These are phyloP conservation scores for Antedon mediterranea DNA, from an alignment of 53 echinoderm and acorn worm species.

Conservation along the genomic window DNA sequence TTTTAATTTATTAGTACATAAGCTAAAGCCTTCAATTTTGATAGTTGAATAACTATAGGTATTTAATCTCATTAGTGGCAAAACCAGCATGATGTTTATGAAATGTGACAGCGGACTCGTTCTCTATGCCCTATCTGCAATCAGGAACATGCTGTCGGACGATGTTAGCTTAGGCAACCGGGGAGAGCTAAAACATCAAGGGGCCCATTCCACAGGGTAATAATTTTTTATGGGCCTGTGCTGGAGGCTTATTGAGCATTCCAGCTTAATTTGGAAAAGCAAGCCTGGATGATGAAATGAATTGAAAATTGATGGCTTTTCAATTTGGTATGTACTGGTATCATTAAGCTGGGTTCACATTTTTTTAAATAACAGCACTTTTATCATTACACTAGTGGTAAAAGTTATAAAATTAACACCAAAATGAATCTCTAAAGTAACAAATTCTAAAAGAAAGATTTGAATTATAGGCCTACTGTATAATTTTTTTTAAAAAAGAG, in stretches of 20 bases:
- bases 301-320: background rate
- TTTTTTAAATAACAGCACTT: too few species aligned
- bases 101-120: background rate
- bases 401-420: too few species aligned
- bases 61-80: background rate
- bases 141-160: background rate
- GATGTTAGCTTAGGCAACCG: background rate
- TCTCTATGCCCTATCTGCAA: background rate
- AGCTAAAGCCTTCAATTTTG: too few species aligned
- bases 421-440: too few species aligned
- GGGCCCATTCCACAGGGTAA: background rate
- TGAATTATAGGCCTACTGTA: too few species aligned
- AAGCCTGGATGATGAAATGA: background rate
- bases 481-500: too few species aligned
- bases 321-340: background rate
- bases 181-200: background rate
- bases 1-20: too few species aligned
- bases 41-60: too few species aligned
- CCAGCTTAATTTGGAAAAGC: background rate
- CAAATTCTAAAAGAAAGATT: too few species aligned
- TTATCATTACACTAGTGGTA: too few species aligned
- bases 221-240: background rate
- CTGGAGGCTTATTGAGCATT: background rate
- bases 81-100: background rate
- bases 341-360: background rate